phyloP scores from a whole-genome alignment of 2,888 invertebrate species.

The Xestia rhomboidea region DNA sequence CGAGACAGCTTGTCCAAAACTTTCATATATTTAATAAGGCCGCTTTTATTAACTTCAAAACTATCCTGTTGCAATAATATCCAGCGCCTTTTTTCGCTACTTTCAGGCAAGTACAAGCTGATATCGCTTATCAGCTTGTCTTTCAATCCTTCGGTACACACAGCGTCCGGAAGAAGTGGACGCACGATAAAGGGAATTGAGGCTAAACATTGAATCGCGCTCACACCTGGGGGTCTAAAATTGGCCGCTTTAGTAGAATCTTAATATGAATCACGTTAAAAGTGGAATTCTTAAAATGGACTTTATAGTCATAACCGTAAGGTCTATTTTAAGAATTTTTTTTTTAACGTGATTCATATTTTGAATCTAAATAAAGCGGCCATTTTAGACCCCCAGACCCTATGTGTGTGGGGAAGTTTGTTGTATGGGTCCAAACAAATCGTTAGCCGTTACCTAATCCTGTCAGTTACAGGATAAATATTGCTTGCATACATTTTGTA shows the following conservation, averaged over 20 bases:
- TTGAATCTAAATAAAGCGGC: too few species aligned
- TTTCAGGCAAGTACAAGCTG: not conserved
- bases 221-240: too few species aligned
- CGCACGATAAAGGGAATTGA: conserved; percentile 9
- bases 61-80: not conserved
- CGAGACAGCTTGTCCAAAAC: not conserved
- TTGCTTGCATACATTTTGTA: conserved; percentile 13
- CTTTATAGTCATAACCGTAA: too few species aligned
- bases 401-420: not conserved
- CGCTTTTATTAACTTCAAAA: not conserved
- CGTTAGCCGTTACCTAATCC: too few species aligned
- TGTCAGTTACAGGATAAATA: not conserved
- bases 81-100: not conserved
- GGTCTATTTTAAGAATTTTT: too few species aligned
- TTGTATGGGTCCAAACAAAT: not conserved
- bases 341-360: too few species aligned
- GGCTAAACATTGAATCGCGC: not conserved
- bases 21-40: not conserved
- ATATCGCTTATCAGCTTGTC: conserved; percentile 33
- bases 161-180: conserved; percentile 1
- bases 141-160: conserved; percentile 3
- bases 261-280: too few species aligned
- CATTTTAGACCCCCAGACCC: too few species aligned
- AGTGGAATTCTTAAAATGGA: too few species aligned
- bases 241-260: too few species aligned